Conservation (phyloP, 2,888 invertebrate genomes). For the Meloe dianella region DNA sequence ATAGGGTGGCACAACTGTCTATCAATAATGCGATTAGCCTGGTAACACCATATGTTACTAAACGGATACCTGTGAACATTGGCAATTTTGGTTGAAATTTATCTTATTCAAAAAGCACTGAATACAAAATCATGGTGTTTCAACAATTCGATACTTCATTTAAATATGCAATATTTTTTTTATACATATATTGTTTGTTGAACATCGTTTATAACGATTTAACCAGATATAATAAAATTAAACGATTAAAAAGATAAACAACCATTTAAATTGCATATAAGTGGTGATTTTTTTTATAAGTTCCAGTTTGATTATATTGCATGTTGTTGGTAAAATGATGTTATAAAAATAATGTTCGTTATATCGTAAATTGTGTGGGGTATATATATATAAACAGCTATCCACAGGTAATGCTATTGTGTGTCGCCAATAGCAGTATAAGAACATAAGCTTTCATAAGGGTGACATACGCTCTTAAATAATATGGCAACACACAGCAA, state of each 20-base stretch:
- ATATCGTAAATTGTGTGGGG: slow-evolving; percentile 30
- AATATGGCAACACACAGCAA: slow-evolving; percentile 52
- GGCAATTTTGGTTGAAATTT: slow-evolving; percentile 34
- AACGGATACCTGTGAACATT: slow-evolving; percentile 39
- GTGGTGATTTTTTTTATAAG: slow-evolving; percentile 21
- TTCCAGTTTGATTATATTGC: slow-evolving; percentile 23
- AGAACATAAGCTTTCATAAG: slow-evolving; percentile 58
- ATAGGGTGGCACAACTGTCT: slow-evolving; percentile 40
- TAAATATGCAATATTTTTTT: slow-evolving; percentile 11
- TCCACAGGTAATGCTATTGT: slow-evolving; percentile 49
- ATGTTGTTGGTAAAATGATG: slow-evolving; percentile 25
- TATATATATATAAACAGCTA: slow-evolving; percentile 24
- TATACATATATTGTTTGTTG: too few relatives aligned
- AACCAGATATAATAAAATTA: slow-evolving; percentile 3
- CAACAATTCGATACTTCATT: slow-evolving; percentile 24
- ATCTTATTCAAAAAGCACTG: slow-evolving; percentile 42
- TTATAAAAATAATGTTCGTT: slow-evolving; percentile 30
- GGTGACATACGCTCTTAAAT: slow-evolving; percentile 53
- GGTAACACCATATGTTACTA: slow-evolving; percentile 45
- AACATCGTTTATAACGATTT: slow-evolving; percentile 10
- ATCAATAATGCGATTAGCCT: slow-evolving; percentile 47
- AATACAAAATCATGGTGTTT: slow-evolving; percentile 29
- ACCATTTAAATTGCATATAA: slow-evolving; percentile 19
- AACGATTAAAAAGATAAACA: slow-evolving; percentile 5
- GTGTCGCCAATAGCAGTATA: slow-evolving; percentile 43